Conservation (phyloP, 1,140 invertebrate species). For the Ostrea edulis region DNA sequence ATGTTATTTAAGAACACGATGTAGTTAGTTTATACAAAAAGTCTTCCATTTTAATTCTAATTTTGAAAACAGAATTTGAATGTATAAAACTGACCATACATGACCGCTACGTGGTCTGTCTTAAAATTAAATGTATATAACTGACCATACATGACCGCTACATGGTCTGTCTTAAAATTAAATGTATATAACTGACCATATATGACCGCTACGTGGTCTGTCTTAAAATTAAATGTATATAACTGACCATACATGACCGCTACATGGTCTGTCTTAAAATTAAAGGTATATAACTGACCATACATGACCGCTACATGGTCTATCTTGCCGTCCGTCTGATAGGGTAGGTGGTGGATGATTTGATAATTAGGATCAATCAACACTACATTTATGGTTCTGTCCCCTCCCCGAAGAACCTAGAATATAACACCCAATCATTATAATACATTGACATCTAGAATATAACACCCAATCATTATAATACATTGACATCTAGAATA, state of each 20-base stretch:
- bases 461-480: not conserved
- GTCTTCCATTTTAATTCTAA: too few relatives aligned
- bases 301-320: slow-evolving; percentile 17
- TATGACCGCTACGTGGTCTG: slow-evolving; percentile 3
- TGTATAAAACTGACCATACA: not conserved
- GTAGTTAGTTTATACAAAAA: too few relatives aligned
- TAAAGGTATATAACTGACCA: not conserved
- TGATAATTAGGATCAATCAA: slow-evolving; percentile 4
- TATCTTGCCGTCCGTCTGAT: slow-evolving; percentile 14
- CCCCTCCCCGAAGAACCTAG: slow-evolving; percentile 8
- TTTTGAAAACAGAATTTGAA: not conserved
- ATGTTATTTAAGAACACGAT: too few relatives aligned
- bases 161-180: not conserved
- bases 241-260: not conserved
- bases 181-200: not conserved
- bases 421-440: not conserved
- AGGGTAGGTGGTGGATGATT: not conserved
- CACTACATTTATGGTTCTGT: not conserved
- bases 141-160: slow-evolving; percentile 2
- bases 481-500: not conserved
- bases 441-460: not conserved
- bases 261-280: not conserved
- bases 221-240: not conserved
- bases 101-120: slow-evolving; percentile 3
- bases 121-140: not conserved